phyloP scores from a whole-genome alignment of 2,113 vertebrate species.

The Sebastes fasciatus region DNA sequence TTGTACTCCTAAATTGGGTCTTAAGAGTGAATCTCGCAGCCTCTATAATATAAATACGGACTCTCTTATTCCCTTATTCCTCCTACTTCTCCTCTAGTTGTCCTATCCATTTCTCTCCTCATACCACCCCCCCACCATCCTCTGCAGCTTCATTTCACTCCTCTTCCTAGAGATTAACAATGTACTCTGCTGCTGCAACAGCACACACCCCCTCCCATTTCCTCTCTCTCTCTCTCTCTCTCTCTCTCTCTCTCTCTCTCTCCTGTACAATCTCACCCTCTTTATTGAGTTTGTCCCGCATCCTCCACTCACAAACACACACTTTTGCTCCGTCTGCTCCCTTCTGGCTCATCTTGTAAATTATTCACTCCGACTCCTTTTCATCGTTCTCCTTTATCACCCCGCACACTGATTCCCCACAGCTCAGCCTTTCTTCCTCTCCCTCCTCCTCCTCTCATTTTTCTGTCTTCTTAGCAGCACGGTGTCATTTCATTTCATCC shows the following conservation, averaged over 20 bases:
- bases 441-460: background rate
- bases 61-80: background rate
- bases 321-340: constrained; percentile 35
- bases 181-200: constrained; percentile 2
- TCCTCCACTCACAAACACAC: constrained; percentile 32
- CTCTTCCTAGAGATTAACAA: constrained; percentile 10
- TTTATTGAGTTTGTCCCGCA: constrained; percentile 23
- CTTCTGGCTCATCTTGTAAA: constrained; percentile 54
- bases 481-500: no score
- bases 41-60: no score
- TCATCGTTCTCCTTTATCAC: constrained; percentile 48
- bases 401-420: constrained; percentile 18
- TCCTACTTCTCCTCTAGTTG: background rate
- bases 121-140: background rate
- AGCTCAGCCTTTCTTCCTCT: background rate
- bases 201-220: background rate
- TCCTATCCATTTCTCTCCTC: background rate
- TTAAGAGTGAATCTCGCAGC: background rate
- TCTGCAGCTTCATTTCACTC: background rate
- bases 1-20: no score
- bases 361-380: constrained; percentile 57
- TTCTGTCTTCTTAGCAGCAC: constrained; percentile 3
- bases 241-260: background rate
- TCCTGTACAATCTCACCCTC: background rate
- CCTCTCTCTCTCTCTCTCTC: background rate